Base-by-base conservation (phyloP, 2,888 invertebrate species). In the Automeris io region DNA sequence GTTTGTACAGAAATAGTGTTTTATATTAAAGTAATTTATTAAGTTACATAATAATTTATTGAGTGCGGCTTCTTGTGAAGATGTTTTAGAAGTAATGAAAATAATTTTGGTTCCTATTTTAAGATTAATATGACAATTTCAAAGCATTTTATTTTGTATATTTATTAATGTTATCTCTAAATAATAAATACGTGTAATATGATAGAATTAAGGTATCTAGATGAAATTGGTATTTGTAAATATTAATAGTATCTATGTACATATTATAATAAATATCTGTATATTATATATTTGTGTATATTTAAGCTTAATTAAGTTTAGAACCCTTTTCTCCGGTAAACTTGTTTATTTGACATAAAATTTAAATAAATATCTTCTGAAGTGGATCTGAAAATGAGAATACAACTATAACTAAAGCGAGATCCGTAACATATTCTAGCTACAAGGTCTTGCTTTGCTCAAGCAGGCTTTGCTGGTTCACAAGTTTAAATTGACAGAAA, bases 21-120 rank as follows among this genome's bases (percentile, higher is more conserved):
- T 67, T 73, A 68, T 72, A 65, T 67, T 58, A 59, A 43, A 49
- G 54, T 72, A 70, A 71, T 69, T 70, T 74, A 73, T 68, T 64
- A 70, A 67, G 66, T 70, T 55, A 56, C 57, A 45, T 58, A 67
- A 70, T 78, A 77, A 83, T 77, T 83, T 83, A 82, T 82, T 81
- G 71, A 66, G 63, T 46, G 67, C 65, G 63, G 57, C 59, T 61
- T 60, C 61, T 37, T 49, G 41, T 45, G 47, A 49, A 44, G 40
- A 51, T 56, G 55, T 52, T 55, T 59, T 60, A 62, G 56, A 54
- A 49, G 61, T 57, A 16, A 29, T 29, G n/a, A 16, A 16, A 69
- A 61, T 67, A 60, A 70, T 76, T 83, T 86, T 85, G 82, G 85
- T 86, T 86, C 85, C 85, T 86, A 86, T 79, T 65, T 66, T 83